Base-by-base conservation (phyloP, 1,140 invertebrate genomes). In the Tribolium castaneum region DNA sequence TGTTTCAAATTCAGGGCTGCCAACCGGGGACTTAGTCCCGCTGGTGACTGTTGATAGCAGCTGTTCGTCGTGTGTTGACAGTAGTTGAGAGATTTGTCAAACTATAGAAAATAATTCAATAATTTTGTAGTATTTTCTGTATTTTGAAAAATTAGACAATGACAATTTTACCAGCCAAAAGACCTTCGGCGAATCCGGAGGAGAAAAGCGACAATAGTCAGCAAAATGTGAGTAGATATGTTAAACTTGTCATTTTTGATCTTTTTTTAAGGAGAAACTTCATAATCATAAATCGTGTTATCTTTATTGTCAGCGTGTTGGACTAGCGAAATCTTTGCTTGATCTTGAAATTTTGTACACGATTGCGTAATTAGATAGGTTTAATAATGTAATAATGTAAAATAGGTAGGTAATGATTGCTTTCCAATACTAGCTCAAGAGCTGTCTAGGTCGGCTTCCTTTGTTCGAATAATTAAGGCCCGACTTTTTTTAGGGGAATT, bases 111-210 rank as follows among this genome's bases (percentile, higher is more conserved):
- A 30, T 73, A 73, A 52, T 73, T 51, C 45, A 56, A 73, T 52
- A 51, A 56, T 52, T 52, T 75, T 75, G 25, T 66, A 22, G 62
- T 39, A 75, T 59, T 45, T 66, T 62, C 74, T 59, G 25, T 75
- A 59, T 19, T 39, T 75, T 59, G 52, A 72, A 51, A 70, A 51
- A 72, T 35, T 77, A 12, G 76, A 78, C 34, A 49, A 86, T 86
- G 85, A 86, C 85, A 54, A 86, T 86, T 80, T 80, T 86, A 74
- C 85, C 85, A 66, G 75, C 85, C 25, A 86, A 85, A 52, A 78
- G 83, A 73, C 78, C 83, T 14, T 81, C 83, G 22, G 73, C 75
- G 49, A 85, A 82, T 51, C 81, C 84, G 16, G 83, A 84, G 56
- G 85, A 86, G 80, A 83, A 78, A 73, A 86, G 83, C 22, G 81